Evolutionary conservation across 2,113 vertebrate genomes (phyloP).

Genomic region (human): GRCh38 chr2:228471501-228472000

Average conservation of each 20-base stretch:
- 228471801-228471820: neutral
- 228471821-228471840: neutral
- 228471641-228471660: neutral
- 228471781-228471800: neutral
- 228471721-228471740: neutral
- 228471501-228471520: neutral
- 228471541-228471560: neutral
- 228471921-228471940: neutral
- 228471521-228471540: neutral
- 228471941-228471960: neutral
- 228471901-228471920: neutral
- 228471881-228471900: neutral
- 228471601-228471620: neutral
- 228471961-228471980: neutral
- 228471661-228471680: neutral
- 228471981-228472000: neutral
- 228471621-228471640: neutral
- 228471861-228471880: neutral
- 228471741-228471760: neutral
- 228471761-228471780: neutral
- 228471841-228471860: neutral
- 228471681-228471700: neutral
- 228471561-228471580: neutral
- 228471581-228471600: neutral
- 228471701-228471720: too few species aligned